These are phyloP conservation scores for Gymnocephalus cernua DNA, from an alignment of 2,113 vertebrate genomes.

Conservation along the genomic window DNA sequence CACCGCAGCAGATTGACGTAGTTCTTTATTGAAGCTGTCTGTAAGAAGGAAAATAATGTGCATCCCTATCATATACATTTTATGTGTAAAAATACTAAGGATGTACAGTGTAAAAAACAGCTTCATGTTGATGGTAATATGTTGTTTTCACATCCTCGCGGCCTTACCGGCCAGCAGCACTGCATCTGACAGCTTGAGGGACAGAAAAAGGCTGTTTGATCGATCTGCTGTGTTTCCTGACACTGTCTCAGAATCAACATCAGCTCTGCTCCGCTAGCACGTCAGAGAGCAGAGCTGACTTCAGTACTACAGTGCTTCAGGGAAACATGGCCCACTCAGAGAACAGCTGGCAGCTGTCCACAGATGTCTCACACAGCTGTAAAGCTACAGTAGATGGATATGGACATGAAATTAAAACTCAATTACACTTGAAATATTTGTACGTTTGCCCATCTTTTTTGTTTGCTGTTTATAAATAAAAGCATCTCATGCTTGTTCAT, in stretches of 20 bases:
- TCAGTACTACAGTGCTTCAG: constrained; percentile 21
- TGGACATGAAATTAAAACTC: constrained; percentile 89
- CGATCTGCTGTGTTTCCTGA: constrained; percentile 39
- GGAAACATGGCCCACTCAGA: constrained; percentile 78
- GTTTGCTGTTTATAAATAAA: constrained; percentile 92
- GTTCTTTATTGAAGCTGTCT: constrained; percentile 99
- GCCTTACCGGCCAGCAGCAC: constrained; percentile 85
- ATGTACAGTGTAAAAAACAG: constrained; percentile 98
- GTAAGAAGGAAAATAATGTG: constrained; percentile 97
- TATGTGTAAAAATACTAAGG: constrained; percentile 98
- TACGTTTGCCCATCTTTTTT: constrained; percentile 77
- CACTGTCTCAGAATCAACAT: constrained; percentile 34
- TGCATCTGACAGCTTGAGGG: constrained; percentile 67
- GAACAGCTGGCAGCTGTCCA: constrained; percentile 82
- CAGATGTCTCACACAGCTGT: constrained; percentile 90
- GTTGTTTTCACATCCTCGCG: constrained; percentile 90
- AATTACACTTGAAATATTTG: constrained; percentile 81
- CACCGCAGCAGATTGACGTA: constrained; percentile 91
- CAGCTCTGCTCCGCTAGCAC: constrained; percentile 12
- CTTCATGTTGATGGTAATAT: constrained; percentile 87
- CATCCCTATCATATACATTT: constrained; percentile 94
- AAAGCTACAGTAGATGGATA: constrained; percentile 90
- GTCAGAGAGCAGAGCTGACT: constrained; percentile 13
- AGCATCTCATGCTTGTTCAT: constrained; percentile 97
- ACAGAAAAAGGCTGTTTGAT: constrained; percentile 69